A percentile compares a stretch with the other conserved stretches of the same genome.
Conservation (phyloP, 2,113 vertebrate genomes). For the Copsychus sechellarum region DNA sequence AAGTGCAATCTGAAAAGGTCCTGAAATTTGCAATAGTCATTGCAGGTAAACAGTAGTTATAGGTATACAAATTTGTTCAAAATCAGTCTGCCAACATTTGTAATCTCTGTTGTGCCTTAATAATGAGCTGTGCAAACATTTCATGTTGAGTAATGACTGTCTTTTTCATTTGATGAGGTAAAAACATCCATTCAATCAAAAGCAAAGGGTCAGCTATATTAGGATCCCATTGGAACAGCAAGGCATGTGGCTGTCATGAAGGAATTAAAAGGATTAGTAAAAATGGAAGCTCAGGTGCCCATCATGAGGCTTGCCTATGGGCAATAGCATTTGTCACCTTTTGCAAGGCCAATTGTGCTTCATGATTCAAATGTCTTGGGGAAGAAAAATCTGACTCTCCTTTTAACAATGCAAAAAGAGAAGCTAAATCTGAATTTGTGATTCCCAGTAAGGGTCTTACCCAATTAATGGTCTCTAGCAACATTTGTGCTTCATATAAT, state of each 20-base stretch:
- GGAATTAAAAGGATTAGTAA: neutral
- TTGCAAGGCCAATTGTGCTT: too few species aligned
- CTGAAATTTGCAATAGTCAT: neutral
- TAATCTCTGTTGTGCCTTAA: too few species aligned
- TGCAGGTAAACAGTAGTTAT: neutral
- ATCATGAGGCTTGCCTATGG: neutral
- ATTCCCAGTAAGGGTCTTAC: too few species aligned
- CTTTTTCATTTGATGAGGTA: neutral
- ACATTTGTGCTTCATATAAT: too few species aligned
- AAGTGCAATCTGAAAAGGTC: neutral
- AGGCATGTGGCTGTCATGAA: neutral
- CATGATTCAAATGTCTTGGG: too few species aligned
- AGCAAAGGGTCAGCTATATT: neutral
- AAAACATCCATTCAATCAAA: neutral
- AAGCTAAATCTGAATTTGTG: too few species aligned
- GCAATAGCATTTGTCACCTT: neutral
- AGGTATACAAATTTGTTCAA: too few species aligned
- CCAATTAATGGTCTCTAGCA: too few species aligned
- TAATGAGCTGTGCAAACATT: too few species aligned
- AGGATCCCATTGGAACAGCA: neutral
- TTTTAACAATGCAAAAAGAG: too few species aligned
- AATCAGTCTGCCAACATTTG: too few species aligned
- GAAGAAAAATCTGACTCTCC: too few species aligned
- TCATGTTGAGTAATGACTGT: neutral
- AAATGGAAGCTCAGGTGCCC: neutral